A percentile compares a stretch with the other conserved stretches of the same genome.
These are phyloP conservation scores for Kryptopterus vitreolus DNA, from an alignment of 2,797 vertebrate genomes.

Conservation along the genomic window DNA sequence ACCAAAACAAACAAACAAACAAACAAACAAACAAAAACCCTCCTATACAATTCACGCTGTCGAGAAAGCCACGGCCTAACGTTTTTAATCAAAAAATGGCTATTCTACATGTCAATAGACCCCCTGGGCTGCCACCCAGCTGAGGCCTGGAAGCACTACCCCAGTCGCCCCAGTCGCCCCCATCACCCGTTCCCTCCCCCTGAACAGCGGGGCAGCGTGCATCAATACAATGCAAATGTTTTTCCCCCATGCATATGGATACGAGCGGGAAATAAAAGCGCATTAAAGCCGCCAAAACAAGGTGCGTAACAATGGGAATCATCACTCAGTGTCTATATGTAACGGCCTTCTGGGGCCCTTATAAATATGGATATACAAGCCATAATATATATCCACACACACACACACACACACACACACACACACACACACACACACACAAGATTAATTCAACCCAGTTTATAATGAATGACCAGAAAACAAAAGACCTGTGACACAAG, in stretches of 20 bases:
- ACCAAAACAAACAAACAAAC: not conserved
- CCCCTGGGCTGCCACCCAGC: constrained; percentile 12
- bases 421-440: not conserved
- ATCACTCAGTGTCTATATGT: not conserved
- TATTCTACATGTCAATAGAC: constrained; percentile 28
- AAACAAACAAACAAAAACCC: not conserved
- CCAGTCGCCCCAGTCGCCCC: not conserved
- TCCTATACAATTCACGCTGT: not conserved
- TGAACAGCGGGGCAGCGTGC: constrained; percentile 7
- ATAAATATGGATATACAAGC: not conserved
- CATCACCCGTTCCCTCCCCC: not conserved
- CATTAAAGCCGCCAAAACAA: not conserved
- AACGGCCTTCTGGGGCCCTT: not conserved
- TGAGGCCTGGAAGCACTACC: not conserved
- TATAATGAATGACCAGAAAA: not conserved
- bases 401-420: too few species aligned
- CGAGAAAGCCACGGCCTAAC: not conserved
- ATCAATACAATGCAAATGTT: constrained; percentile 14
- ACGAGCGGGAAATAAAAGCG: not conserved
- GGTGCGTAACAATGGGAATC: not conserved
- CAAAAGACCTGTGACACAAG: not conserved
- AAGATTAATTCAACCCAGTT: not conserved
- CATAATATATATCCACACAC: not conserved
- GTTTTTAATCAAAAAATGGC: not conserved
- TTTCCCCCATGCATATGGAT: constrained; percentile 20